phyloP scores from a whole-genome alignment of 2,888 invertebrate species.

The Yponomeuta sedellus region DNA sequence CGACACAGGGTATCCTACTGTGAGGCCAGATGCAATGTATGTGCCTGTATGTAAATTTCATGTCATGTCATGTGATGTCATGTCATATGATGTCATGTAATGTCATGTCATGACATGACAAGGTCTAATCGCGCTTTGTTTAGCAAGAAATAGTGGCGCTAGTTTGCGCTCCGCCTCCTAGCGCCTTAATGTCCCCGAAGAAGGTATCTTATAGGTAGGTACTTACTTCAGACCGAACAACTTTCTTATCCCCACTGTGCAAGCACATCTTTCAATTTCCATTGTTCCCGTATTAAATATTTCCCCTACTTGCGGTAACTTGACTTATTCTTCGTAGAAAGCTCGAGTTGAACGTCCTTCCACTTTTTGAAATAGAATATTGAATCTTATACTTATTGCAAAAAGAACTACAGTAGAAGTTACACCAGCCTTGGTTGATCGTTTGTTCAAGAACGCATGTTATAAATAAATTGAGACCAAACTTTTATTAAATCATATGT shows the following conservation, averaged over 20 bases:
- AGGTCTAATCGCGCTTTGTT: too few species aligned
- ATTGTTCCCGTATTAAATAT: not conserved
- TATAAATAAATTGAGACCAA: not conserved
- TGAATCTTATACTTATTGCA: not conserved
- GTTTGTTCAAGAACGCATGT: not conserved
- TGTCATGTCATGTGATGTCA: too few species aligned
- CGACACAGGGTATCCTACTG: too few species aligned
- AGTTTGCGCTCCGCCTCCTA: too few species aligned
- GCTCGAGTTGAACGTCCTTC: not conserved
- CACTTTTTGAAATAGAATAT: not conserved
- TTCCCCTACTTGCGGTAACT: not conserved
- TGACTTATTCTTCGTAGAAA: not conserved
- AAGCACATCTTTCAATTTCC: not conserved
- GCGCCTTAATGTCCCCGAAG: too few species aligned
- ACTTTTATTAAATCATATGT: not conserved
- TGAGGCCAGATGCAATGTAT: too few species aligned
- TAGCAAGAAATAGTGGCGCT: too few species aligned
- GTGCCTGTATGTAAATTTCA: too few species aligned
- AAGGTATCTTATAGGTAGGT: not conserved
- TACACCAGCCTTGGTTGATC: not conserved
- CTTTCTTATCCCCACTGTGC: not conserved
- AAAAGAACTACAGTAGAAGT: not conserved
- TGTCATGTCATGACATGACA: too few species aligned
- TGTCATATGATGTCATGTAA: too few species aligned
- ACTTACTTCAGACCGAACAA: not conserved